Evolutionary conservation across 1,140 invertebrate genomes (phyloP).

Genomic region (Anastatus disparis): DNA sequence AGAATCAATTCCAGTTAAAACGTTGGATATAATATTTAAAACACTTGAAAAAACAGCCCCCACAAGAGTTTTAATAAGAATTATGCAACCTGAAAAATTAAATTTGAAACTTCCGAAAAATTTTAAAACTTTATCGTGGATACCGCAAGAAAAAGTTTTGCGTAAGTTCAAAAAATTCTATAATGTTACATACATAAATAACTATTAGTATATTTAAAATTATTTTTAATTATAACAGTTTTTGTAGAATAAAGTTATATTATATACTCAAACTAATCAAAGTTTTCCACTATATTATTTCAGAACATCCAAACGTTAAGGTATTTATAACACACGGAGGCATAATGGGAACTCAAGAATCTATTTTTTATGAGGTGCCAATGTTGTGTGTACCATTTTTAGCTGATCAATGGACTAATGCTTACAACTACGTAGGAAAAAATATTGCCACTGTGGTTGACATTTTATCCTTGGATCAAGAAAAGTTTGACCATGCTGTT

Average conservation of each 20-base stretch:
- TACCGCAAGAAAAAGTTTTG: slow-evolving; percentile 73
- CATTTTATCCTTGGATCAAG: slow-evolving; percentile 49
- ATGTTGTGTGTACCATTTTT: slow-evolving; percentile 78
- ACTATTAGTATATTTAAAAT: no score
- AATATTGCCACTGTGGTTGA: slow-evolving; percentile 57
- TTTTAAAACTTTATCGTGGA: slow-evolving; percentile 71
- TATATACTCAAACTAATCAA: not conserved
- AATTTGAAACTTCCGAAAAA: slow-evolving; percentile 68
- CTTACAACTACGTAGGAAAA: slow-evolving; percentile 45
- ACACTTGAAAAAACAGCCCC: slow-evolving; percentile 51
- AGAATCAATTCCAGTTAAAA: slow-evolving; percentile 62
- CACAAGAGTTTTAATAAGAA: slow-evolving; percentile 53
- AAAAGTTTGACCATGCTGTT: slow-evolving; percentile 51
- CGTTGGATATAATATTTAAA: slow-evolving; percentile 46
- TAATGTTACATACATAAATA: no score
- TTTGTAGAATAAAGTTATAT: not conserved
- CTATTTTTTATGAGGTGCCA: slow-evolving; percentile 78
- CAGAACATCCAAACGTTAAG: slow-evolving; percentile 60
- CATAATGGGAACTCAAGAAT: slow-evolving; percentile 78
- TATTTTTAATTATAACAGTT: not conserved
- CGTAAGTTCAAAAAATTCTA: slow-evolving; percentile 60
- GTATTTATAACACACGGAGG: slow-evolving; percentile 81
- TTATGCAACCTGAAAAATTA: slow-evolving; percentile 47
- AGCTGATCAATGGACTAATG: slow-evolving; percentile 76
- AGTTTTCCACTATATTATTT: no score